Base-by-base conservation (phyloP, 2,888 invertebrate genomes). In the Eretmocerus hayati region DNA sequence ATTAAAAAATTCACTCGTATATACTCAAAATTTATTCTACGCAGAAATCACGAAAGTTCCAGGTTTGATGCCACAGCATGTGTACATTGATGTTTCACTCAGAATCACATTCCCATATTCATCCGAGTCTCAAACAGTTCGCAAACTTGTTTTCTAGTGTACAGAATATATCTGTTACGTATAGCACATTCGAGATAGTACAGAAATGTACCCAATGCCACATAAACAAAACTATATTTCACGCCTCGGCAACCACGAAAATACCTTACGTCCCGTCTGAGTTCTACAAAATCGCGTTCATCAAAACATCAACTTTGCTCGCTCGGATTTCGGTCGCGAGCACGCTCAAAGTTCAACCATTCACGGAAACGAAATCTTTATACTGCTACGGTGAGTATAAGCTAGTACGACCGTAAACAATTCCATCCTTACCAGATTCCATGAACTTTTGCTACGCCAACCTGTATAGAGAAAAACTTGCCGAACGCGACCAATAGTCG, bases 231-330 rank as follows among this genome's bases (percentile, higher is more conserved):
- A n/a, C 33, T 40, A 23, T 50, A 50, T 37, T 26, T 50, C 45
- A 50, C 32, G 38, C 38, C 31, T 22, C 36, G 37, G 38, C 36
- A 20, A 15, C 15, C 13, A 18, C 32, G 37, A 37, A n/a, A n/a
- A 4, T 15, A 22, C n/a, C 19, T n/a, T 13, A 2, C 16, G 2
- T 8, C 26, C 33, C 39, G 49, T n/a, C n/a, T n/a, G n/a, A n/a
- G n/a, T n/a, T n/a, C n/a, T n/a, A 36, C 48, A 44, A 48, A 45
- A 20, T 40, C 46, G 36, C 49, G 49, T 45, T 49, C 49, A 32
- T 45, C 45, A 49, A 49, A 40, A 49, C 18, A 48, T 48, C 40
- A 44, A 44, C 38, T 35, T 48, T 35, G 47, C 23, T 20, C 23
- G 38, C 16, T 5, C 39, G 22, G n/a, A 5, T n/a, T 11, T 6